Evolutionary conservation across 2,113 vertebrate genomes (phyloP), one percentile per base, ranked within the genome.

Genomic region (Rattus norvegicus): DNA sequence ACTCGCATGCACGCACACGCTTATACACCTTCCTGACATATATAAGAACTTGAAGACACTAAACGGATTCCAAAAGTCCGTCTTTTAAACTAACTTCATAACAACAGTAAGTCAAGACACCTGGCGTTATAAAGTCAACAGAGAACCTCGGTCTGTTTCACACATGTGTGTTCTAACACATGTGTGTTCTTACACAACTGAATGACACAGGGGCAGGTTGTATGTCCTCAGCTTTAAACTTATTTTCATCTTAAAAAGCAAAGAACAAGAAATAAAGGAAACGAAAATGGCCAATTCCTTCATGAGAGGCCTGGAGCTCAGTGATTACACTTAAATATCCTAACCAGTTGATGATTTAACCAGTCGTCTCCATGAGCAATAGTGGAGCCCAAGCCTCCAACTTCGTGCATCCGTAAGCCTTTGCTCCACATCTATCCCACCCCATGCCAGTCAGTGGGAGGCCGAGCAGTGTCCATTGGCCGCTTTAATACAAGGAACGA

Each of bases 401-500:
- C n/a, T 39, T 70, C 5, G 9, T 24, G 22, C n/a, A 30, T 61
- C 54, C 70, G 30, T 5, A 13, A 73, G 88, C 90, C 59, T 88
- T 61, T 28, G 52, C 43, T 33, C 63, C 26, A 36, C 7, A 19
- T 9, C 24, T 61, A 39, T 20, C 59, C 33, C 63, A 91, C 0
- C 36, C 3, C 36, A 65, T 49, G 54, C 85, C 77, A n/a, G 52
- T 0, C 17, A 94, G 70, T 94, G 87, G 63, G 88, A 93, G 79
- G 91, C 87, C 52, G 70, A 93, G 77, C 94, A 96, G 94, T 94
- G 95, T 97, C 17, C 90, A 69, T 22, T 95, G 91, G 89, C 95
- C 94, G 97, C 98, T 98, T 98, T 97, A 95, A 97, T 97, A 97
- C 97, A 95, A 96, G 93, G 93, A 97, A 98, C 13, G 20, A 19